Conservation (phyloP, 2,888 invertebrate species). For the Bursaphelenchus okinawaensis region DNA sequence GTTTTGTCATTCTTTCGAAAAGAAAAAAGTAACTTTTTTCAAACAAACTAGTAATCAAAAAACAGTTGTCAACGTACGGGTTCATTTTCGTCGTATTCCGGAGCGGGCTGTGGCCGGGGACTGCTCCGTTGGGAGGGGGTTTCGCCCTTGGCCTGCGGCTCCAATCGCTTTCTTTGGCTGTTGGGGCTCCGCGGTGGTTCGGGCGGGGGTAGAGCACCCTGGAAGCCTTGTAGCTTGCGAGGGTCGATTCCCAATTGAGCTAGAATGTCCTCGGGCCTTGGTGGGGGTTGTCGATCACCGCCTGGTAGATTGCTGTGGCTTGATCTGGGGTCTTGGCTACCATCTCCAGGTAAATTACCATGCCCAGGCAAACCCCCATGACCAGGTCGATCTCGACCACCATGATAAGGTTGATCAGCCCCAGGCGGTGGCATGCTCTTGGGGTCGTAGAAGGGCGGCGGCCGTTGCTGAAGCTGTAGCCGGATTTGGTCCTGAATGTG, state of each 20-base stretch:
- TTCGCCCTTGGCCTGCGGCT: slow-evolving; percentile 29
- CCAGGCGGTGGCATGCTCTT: slow-evolving; percentile 2
- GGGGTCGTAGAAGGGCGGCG: slow-evolving; percentile 12
- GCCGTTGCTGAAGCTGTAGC: slow-evolving; percentile 1
- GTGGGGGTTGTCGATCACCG: slow-evolving; percentile 15
- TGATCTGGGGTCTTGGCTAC: background rate
- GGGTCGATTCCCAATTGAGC: slow-evolving; percentile 3
- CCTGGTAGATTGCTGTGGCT: background rate
- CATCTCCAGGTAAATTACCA: too few relatives aligned
- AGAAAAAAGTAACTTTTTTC: too few relatives aligned
- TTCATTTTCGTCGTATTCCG: background rate
- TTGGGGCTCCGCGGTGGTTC: slow-evolving; percentile 6
- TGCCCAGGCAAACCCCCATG: too few relatives aligned
- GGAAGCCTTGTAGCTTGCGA: background rate
- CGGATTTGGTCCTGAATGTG: slow-evolving; percentile 21
- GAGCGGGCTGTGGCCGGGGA: slow-evolving; percentile 6
- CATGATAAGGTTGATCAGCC: too few relatives aligned
- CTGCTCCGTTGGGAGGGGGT: slow-evolving; percentile 18
- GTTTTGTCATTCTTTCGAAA: too few relatives aligned
- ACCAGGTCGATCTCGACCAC: too few relatives aligned
- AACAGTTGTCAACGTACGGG: too few relatives aligned
- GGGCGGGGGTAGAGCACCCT: slow-evolving; percentile 16
- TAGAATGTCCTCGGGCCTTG: slow-evolving; percentile 19
- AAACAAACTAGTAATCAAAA: too few relatives aligned
- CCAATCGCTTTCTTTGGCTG: slow-evolving; percentile 19